Percentiles rank a stretch among this genome's conserved stretches.
phyloP scores from a whole-genome alignment of 1,140 invertebrate genomes.

The Eupristina koningsbergeri region DNA sequence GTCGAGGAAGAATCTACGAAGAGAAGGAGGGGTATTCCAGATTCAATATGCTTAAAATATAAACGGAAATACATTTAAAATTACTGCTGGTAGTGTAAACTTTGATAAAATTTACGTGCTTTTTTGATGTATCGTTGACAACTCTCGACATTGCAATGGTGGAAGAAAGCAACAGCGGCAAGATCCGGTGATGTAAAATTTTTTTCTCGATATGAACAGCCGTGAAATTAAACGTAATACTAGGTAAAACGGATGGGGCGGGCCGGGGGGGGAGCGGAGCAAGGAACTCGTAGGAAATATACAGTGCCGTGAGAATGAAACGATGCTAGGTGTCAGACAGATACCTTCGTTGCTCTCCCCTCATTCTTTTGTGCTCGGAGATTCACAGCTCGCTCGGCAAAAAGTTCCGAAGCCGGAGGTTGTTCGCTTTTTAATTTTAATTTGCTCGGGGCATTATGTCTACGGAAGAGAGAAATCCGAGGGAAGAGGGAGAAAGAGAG shows the following conservation, averaged over 20 bases:
- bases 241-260: background rate
- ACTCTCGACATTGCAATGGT: too few species aligned
- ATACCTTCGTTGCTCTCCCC: background rate
- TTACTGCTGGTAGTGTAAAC: background rate
- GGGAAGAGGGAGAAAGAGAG: too few species aligned
- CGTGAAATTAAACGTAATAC: slow-evolving; percentile 39
- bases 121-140: too few species aligned
- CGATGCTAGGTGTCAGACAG: too few species aligned
- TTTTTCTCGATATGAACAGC: slow-evolving; percentile 46
- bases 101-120: slow-evolving; percentile 1
- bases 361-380: background rate
- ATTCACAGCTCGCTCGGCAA: background rate
- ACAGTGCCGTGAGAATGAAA: slow-evolving; percentile 26
- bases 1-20: background rate
- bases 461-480: too few species aligned
- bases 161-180: too few species aligned
- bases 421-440: too few species aligned
- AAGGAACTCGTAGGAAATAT: slow-evolving; percentile 35
- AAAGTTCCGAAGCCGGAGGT: background rate
- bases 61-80: too few species aligned
- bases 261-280: background rate
- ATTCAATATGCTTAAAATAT: too few species aligned
- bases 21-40: background rate
- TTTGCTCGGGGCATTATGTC: too few species aligned
- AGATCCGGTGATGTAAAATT: background rate